Percentiles rank a stretch among this genome's conserved stretches.
Conservation (phyloP, 2,797 vertebrate genomes). For the Spinibarbus caldwelli region DNA sequence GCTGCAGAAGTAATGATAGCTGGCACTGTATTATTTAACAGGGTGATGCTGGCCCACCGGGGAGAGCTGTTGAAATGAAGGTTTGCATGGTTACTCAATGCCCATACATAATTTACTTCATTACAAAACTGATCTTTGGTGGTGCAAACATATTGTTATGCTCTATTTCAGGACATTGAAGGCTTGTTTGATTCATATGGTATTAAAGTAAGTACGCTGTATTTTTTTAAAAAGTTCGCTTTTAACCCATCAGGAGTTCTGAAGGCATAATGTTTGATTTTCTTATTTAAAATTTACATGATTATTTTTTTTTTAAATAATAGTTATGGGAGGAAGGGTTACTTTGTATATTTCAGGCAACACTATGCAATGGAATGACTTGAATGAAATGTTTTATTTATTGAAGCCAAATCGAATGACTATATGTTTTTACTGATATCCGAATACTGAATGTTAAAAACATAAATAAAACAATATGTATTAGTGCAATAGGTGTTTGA, state of each 20-base stretch:
- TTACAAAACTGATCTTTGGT: not conserved
- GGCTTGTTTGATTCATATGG: slow-evolving; percentile 86
- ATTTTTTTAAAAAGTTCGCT: not conserved
- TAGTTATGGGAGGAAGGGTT: not conserved
- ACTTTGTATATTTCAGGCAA: not conserved
- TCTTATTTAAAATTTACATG: not conserved
- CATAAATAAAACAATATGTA: not conserved
- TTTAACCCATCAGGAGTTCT: not conserved
- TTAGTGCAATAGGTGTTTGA: not conserved
- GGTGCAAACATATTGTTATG: not conserved
- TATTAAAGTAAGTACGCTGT: slow-evolving; percentile 80
- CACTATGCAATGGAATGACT: not conserved
- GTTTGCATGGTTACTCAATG: slow-evolving; percentile 66
- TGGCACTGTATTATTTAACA: slow-evolving; percentile 59
- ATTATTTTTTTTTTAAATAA: not conserved
- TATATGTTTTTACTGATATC: not conserved
- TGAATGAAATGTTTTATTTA: not conserved
- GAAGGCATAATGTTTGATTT: not conserved
- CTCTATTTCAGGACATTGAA: slow-evolving; percentile 82
- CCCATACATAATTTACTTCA: not conserved
- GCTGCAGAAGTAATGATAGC: slow-evolving; percentile 26
- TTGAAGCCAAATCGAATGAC: not conserved
- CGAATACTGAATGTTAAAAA: not conserved
- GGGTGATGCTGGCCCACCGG: slow-evolving; percentile 78
- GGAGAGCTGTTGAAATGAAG: slow-evolving; percentile 82